Conservation (phyloP, 92 coral and sea anemone genomes). For the Pocillopora grandis region DNA sequence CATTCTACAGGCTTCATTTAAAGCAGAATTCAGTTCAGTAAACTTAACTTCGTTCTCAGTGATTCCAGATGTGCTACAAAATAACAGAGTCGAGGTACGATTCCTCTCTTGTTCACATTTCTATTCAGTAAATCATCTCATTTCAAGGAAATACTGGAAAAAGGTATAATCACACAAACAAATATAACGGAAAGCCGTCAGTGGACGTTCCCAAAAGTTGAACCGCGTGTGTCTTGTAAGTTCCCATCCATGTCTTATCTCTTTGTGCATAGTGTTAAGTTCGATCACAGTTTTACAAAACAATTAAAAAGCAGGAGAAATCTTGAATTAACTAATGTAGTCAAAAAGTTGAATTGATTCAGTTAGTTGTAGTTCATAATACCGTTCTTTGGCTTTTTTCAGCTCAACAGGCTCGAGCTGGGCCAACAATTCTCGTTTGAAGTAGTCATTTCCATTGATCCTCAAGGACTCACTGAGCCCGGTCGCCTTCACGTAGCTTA, state of each 20-base stretch:
- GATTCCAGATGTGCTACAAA: background rate
- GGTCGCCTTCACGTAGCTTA: constrained; percentile 1
- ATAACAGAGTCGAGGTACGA: constrained; percentile 2
- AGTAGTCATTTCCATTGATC: constrained; percentile 7
- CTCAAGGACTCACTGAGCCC: constrained; percentile 20
- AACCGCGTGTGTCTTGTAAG: too few relatives aligned
- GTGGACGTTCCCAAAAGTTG: too few relatives aligned
- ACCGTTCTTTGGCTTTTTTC: background rate
- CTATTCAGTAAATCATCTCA: too few relatives aligned
- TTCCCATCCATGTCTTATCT: too few relatives aligned
- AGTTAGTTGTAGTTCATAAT: background rate
- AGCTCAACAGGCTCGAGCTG: background rate
- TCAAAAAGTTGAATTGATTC: too few relatives aligned
- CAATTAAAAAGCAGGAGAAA: too few relatives aligned
- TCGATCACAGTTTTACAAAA: too few relatives aligned
- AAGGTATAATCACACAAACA: too few relatives aligned
- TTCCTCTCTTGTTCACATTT: background rate
- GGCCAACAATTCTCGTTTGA: background rate
- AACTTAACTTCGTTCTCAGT: background rate
- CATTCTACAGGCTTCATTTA: background rate
- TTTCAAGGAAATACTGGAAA: too few relatives aligned
- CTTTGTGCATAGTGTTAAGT: too few relatives aligned
- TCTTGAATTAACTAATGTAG: too few relatives aligned
- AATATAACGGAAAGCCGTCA: too few relatives aligned
- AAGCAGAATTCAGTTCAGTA: background rate